Conservation (phyloP, 2,113 vertebrate genomes). For the Brienomyrus longianalis region DNA sequence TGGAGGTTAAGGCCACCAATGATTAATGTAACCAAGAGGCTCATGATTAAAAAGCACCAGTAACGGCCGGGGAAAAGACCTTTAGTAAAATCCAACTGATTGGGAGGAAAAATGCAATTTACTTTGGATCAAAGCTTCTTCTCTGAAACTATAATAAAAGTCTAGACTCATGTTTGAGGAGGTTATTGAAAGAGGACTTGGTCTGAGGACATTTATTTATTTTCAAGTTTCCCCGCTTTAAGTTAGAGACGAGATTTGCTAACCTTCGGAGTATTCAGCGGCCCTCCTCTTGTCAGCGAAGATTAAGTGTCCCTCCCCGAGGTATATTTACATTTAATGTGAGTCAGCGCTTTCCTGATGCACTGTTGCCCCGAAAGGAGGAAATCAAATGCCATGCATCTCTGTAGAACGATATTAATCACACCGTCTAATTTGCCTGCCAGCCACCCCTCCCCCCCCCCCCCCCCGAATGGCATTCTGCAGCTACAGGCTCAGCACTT, state of each 20-base stretch:
- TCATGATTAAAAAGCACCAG: background rate
- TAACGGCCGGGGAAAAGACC: background rate
- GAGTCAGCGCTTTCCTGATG: conserved; percentile 35
- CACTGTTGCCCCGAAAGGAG: conserved; percentile 31
- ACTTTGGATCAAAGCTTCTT: background rate
- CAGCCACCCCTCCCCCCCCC: background rate
- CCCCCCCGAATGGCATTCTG: background rate
- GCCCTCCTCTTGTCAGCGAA: conserved; percentile 32
- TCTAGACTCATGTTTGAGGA: background rate
- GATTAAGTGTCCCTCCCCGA: conserved; percentile 34
- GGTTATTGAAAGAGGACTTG: conserved; percentile 12
- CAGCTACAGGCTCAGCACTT: conserved; percentile 29
- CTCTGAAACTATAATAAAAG: background rate
- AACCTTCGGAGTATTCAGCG: conserved; percentile 25
- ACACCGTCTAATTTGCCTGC: conserved; percentile 35
- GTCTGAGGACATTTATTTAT: conserved; percentile 1
- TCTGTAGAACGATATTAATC: conserved; percentile 54
- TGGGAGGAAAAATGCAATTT: background rate
- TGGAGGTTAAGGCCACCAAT: background rate
- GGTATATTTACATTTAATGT: conserved; percentile 50
- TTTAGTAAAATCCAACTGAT: background rate
- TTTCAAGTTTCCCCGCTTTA: conserved; percentile 3
- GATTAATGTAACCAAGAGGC: background rate
- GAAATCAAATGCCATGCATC: conserved; percentile 59
- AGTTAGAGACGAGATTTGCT: conserved; percentile 37